Evolutionary conservation across 2,888 invertebrate species (phyloP).

Genomic region (Pollenia angustigena): DNA sequence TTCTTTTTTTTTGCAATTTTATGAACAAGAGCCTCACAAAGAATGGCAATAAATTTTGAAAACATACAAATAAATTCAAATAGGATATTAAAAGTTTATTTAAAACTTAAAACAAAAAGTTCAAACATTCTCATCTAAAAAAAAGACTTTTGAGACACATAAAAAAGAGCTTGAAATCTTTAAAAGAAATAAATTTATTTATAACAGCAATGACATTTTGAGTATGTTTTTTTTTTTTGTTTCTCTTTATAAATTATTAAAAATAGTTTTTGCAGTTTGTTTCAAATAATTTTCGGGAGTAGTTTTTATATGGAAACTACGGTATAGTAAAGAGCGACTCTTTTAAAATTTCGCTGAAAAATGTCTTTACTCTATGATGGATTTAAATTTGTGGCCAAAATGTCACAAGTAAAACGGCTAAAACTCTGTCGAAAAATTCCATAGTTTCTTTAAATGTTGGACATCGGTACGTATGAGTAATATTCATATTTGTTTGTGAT

Average conservation of each 20-base stretch:
- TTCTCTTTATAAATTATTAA: not conserved
- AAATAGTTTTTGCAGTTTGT: not conserved
- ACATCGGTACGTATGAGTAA: too few relatives aligned
- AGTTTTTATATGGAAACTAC: too few relatives aligned
- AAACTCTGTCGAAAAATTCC: too few relatives aligned
- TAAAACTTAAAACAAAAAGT: conserved; percentile 38
- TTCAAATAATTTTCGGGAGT: too few relatives aligned
- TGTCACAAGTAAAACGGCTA: too few relatives aligned
- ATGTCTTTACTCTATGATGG: too few relatives aligned
- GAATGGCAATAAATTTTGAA: conserved; percentile 60
- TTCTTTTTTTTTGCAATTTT: conserved; percentile 17
- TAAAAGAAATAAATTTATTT: conserved; percentile 2
- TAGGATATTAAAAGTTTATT: conserved; percentile 60
- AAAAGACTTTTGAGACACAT: conserved; percentile 8
- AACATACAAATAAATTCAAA: conserved; percentile 57
- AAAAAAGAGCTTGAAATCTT: not conserved
- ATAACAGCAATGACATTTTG: not conserved
- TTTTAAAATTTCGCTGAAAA: too few relatives aligned
- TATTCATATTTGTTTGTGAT: too few relatives aligned
- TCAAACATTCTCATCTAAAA: not conserved
- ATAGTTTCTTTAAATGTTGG: too few relatives aligned
- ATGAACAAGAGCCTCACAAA: conserved; percentile 43
- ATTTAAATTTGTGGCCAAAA: too few relatives aligned
- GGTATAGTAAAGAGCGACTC: too few relatives aligned
- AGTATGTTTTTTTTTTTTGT: not conserved